Evolutionary conservation across 1,140 invertebrate genomes (phyloP).

Genomic region (Drosophila virilis): DNA sequence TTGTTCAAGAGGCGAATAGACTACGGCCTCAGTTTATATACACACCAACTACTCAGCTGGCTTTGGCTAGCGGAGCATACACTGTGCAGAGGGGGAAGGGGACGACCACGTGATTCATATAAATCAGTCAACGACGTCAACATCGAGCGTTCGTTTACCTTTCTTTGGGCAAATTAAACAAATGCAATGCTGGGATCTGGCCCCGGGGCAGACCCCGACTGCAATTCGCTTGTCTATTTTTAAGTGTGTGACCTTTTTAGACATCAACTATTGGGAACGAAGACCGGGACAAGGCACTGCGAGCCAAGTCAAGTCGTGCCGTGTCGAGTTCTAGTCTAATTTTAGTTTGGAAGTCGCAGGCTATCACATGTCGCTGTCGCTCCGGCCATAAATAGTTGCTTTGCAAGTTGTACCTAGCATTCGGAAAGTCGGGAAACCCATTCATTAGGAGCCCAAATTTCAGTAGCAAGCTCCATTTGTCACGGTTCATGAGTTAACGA

Average conservation of each 20-base stretch:
- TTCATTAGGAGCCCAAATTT: background rate
- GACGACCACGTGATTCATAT: slow-evolving; percentile 73
- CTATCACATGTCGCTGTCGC: slow-evolving; percentile 51
- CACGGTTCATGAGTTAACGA: slow-evolving; percentile 10
- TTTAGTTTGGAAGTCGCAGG: slow-evolving; percentile 41
- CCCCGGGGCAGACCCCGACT: slow-evolving; percentile 15
- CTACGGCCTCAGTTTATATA: slow-evolving; percentile 8
- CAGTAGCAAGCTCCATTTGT: slow-evolving; percentile 21
- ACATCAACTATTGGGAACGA: slow-evolving; percentile 66
- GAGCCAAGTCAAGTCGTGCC: slow-evolving; percentile 4
- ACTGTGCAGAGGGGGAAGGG: slow-evolving; percentile 3
- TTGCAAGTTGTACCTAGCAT: background rate
- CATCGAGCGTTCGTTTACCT: slow-evolving; percentile 81
- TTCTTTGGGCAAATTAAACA: slow-evolving; percentile 67
- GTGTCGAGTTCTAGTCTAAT: slow-evolving; percentile 55
- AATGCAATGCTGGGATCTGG: slow-evolving; percentile 55
- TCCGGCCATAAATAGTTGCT: slow-evolving; percentile 28
- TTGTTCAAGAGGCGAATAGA: slow-evolving; percentile 14
- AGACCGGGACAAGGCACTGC: background rate
- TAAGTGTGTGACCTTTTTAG: slow-evolving; percentile 67
- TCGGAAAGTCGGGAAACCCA: no score
- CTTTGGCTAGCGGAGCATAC: slow-evolving; percentile 25
- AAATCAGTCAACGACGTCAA: slow-evolving; percentile 80
- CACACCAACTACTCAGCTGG: background rate
- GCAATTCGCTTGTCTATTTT: slow-evolving; percentile 71